Conservation (phyloP, 2,888 invertebrate species). For the Ormyrus thymus region DNA sequence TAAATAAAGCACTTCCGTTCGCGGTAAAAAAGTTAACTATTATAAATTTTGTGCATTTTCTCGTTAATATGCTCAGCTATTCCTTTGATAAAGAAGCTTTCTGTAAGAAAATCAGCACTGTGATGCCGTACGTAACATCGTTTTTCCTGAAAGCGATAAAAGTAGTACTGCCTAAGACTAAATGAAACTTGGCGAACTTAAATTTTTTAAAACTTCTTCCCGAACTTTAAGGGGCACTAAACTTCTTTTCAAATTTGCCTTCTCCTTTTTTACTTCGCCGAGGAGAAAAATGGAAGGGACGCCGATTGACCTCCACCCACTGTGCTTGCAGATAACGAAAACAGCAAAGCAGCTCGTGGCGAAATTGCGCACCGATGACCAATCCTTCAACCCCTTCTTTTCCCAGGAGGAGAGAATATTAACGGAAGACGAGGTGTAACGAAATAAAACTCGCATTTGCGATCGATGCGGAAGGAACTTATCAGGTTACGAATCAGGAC, state of each 20-base stretch:
- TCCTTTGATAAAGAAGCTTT: neutral
- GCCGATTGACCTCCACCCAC: neutral
- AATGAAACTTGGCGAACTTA: neutral
- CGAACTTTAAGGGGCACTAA: too few relatives aligned
- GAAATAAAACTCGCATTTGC: too few relatives aligned
- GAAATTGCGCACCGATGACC: conserved; percentile 57
- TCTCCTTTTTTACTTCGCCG: too few relatives aligned
- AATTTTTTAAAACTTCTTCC: conserved; percentile 10
- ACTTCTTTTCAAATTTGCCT: too few relatives aligned
- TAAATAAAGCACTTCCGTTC: too few relatives aligned
- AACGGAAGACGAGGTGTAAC: conserved; percentile 65
- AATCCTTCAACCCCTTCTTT: neutral
- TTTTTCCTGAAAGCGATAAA: neutral
- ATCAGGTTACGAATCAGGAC: too few relatives aligned
- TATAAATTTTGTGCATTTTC: neutral
- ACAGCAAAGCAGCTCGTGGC: conserved; percentile 63
- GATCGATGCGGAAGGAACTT: too few relatives aligned
- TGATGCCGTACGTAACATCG: neutral
- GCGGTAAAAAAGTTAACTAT: too few relatives aligned
- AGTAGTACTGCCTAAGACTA: neutral
- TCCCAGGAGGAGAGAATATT: conserved; percentile 51
- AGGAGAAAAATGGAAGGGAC: neutral
- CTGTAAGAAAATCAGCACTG: neutral
- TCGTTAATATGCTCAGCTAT: neutral
- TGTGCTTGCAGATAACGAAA: conserved; percentile 61